Evolutionary conservation across 2,113 vertebrate species (phyloP).

Genomic region (Rallus limicola): DNA sequence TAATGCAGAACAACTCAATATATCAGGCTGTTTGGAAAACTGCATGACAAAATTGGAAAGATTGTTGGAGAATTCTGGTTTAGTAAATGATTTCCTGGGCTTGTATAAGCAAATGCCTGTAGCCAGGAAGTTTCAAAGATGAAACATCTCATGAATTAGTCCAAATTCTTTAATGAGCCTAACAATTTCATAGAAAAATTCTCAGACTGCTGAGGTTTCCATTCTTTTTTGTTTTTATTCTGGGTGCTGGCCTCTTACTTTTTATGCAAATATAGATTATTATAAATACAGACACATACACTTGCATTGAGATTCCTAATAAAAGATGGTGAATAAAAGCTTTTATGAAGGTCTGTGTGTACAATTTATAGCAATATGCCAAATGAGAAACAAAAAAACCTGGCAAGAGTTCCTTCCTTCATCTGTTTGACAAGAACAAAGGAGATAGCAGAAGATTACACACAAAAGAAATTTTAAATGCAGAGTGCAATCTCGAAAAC

Average conservation of each 20-base stretch:
- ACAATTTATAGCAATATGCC: conserved; percentile 25
- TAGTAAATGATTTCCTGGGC: background rate
- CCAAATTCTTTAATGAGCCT: conserved; percentile 7
- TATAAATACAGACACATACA: conserved; percentile 24
- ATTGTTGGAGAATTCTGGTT: background rate
- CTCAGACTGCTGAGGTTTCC: background rate
- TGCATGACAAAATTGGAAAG: background rate
- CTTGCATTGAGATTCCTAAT: conserved; percentile 16
- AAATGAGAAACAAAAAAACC: conserved; percentile 29
- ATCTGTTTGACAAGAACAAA: conserved; percentile 36
- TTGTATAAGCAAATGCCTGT: background rate
- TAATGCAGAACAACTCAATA: background rate
- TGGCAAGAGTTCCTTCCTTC: conserved; percentile 34
- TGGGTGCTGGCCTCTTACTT: background rate
- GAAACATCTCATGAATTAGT: background rate
- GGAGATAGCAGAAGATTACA: conserved; percentile 30
- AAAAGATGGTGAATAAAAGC: conserved; percentile 26
- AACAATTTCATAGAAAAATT: background rate
- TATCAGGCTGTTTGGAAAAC: background rate
- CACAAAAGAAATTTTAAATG: conserved; percentile 58
- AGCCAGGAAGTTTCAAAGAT: background rate
- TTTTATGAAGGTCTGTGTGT: conserved; percentile 19
- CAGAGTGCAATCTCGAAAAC: conserved; percentile 35
- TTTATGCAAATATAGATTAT: conserved; percentile 38
- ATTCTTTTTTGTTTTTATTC: background rate